Evolutionary conservation across 2,113 vertebrate genomes (phyloP), one percentile per base, ranked within the genome.

Genomic region (Lagopus leucura): DNA sequence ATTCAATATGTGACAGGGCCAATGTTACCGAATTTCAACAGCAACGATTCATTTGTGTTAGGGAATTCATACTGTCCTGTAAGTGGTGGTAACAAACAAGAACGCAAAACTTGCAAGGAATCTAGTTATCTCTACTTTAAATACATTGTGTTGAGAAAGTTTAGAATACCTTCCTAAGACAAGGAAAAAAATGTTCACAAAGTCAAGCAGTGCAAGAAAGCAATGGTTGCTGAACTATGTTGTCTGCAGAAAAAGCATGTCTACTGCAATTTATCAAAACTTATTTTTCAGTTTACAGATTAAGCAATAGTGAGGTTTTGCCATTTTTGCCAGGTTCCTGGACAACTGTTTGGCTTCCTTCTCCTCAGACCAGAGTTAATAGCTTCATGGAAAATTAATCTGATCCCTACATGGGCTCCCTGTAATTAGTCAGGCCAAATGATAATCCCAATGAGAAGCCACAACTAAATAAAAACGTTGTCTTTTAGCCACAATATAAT

Each of bases 231-330:
- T 13, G 7, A 78, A 78, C 57, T 60, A 19, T 24, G 40, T 9
- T 11, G 2, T 55, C 3, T 90, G 50, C 60, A 93, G 80, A 50
- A 17, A 2, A 55, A 88, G 82, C 54, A 64, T 6, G 52, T 81
- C 77, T 78, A 80, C 52, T 86, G 66, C 71, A 47, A 83, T 88
- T 86, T 52, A 42, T 78, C 65, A 91, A 88, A 90, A 86, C 32
- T 61, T 64, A 93, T 83, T 93, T 90, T 94, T 92, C 75, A 52
- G 34, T 40, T 77, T 69, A 60, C 20, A 57, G 25, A 84, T 78
- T 81, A 47, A 78, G 76, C 73, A 93, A 78, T 57, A n/a, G 10
- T 67, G 42, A 94, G 22, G 47, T 25, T 94, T 86, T 65, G 34
- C 32, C 81, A 22, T 8, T 88, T 74, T 67, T 86, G 32, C 34